Percentiles rank a stretch among this genome's conserved stretches.
phyloP scores from a whole-genome alignment of 2,797 vertebrate species.

The Neostethus bicornis region DNA sequence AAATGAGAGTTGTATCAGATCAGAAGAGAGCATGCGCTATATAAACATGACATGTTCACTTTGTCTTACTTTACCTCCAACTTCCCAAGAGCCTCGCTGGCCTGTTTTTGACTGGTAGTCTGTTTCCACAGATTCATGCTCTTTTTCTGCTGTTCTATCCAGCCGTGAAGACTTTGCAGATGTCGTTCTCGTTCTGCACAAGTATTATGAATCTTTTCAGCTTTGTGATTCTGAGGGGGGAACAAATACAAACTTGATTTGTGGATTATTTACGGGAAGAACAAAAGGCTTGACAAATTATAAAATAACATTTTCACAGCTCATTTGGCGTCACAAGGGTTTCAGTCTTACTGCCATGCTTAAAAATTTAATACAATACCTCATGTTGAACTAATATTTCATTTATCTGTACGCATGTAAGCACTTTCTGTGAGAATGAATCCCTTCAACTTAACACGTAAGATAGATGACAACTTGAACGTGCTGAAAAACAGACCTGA shows the following conservation, averaged over 20 bases:
- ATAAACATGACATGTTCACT: background rate
- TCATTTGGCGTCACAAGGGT: background rate
- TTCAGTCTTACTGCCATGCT: background rate
- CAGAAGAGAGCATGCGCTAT: background rate
- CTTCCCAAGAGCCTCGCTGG: conserved; percentile 76
- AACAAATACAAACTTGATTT: no score
- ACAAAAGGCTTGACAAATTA: background rate
- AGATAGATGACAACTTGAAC: background rate
- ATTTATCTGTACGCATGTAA: background rate
- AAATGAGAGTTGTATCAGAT: conserved; percentile 7
- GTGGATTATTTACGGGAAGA: background rate
- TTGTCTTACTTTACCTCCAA: conserved; percentile 79
- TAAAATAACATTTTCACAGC: conserved; percentile 5
- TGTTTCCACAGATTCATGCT: conserved; percentile 70
- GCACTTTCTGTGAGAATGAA: background rate
- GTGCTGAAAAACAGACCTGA: conserved; percentile 76
- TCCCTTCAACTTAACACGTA: background rate
- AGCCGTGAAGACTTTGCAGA: conserved; percentile 72
- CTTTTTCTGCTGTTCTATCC: conserved; percentile 78
- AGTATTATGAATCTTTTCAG: conserved; percentile 79
- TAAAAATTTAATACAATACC: background rate
- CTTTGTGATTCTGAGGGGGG: conserved; percentile 75
- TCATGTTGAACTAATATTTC: background rate
- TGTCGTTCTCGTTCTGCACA: conserved; percentile 82
- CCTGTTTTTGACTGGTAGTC: conserved; percentile 74